Percentiles rank a stretch among this genome's conserved stretches.
Evolutionary conservation across 2,113 vertebrate species (phyloP).

Genomic region (Myocastor coypus): DNA sequence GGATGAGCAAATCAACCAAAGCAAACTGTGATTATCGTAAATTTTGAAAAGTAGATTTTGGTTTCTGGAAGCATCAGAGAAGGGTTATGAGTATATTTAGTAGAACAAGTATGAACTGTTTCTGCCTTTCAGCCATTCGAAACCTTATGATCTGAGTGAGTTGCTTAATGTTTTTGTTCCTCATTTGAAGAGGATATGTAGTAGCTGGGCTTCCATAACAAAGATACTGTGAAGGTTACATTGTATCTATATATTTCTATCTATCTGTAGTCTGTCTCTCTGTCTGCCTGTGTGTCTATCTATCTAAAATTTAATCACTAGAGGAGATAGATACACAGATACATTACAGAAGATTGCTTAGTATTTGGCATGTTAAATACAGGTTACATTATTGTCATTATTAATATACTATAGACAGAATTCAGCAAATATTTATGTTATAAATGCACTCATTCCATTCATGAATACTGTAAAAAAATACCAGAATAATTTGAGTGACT

Average conservation of each 20-base stretch:
- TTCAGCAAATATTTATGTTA: background rate
- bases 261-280: too few species aligned
- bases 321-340: background rate
- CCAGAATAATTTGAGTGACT: background rate
- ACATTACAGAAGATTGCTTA: background rate
- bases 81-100: background rate
- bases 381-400: background rate
- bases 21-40: background rate
- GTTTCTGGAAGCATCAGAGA: background rate
- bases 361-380: background rate
- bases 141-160: background rate
- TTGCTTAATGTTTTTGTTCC: background rate
- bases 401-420: background rate
- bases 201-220: background rate
- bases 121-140: background rate
- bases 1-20: background rate
- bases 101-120: background rate
- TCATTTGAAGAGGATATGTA: background rate
- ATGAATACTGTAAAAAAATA: background rate
- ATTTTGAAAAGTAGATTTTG: background rate
- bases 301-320: background rate
- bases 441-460: background rate
- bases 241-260: background rate
- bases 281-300: background rate
- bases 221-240: background rate